These are phyloP conservation scores for Drosophila bocki DNA, from an alignment of 1,140 invertebrate species.

Conservation along the genomic window DNA sequence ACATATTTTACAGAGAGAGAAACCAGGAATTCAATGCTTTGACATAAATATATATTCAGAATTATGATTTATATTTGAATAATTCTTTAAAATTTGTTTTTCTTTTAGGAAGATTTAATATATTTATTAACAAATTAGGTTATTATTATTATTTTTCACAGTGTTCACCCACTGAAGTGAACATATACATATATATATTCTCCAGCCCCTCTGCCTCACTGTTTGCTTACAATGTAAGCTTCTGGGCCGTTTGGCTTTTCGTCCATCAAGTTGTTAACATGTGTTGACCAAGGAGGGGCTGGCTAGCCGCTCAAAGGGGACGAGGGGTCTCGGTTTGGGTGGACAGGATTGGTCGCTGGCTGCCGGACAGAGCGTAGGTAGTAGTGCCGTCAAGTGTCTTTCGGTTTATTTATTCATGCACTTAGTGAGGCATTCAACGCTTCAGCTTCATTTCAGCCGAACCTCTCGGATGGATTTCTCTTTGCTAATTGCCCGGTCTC, in stretches of 20 bases:
- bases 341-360: not conserved
- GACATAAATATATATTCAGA: too few relatives aligned
- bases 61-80: not conserved
- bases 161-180: conserved; percentile 13
- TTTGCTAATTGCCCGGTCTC: conserved; percentile 70
- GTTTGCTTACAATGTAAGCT: conserved; percentile 79
- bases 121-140: not conserved
- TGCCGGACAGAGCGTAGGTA: conserved; percentile 16
- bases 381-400: conserved; percentile 65
- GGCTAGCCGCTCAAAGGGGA: conserved; percentile 2
- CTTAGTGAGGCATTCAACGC: conserved; percentile 81
- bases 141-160: not conserved
- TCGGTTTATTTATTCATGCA: conserved; percentile 81
- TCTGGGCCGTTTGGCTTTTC: conserved; percentile 80
- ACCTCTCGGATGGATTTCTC: conserved; percentile 51
- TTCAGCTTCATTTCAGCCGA: conserved; percentile 54
- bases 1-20: not conserved
- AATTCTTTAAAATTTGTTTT: not conserved
- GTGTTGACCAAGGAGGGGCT: conserved; percentile 60
- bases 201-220: conserved; percentile 5
- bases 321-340: conserved; percentile 6
- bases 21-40: not conserved
- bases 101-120: not conserved
- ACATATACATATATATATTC: conserved; percentile 1
- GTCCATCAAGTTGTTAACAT: conserved; percentile 82